Conservation (phyloP, 2,797 vertebrate species). For the Sebastes kiyomatsui region DNA sequence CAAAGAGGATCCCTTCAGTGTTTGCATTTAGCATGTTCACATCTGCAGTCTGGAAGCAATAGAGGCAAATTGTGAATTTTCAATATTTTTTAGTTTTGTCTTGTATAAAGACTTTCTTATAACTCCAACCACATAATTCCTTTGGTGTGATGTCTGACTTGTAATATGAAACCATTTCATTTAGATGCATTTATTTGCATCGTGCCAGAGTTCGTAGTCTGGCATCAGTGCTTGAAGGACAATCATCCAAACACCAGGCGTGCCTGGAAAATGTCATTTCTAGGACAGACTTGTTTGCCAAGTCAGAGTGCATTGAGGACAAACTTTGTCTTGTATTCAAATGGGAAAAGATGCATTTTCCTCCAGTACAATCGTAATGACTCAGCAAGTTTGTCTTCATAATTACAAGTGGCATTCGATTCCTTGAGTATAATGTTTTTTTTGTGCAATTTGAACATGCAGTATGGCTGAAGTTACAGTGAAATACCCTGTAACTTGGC, state of each 20-base stretch:
- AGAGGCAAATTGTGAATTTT: not conserved
- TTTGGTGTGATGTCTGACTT: conserved; percentile 3
- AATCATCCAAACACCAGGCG: conserved; percentile 28
- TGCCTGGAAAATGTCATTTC: conserved; percentile 22
- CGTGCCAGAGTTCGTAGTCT: conserved; percentile 39
- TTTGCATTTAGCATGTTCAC: conserved; percentile 31
- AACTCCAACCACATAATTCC: not conserved
- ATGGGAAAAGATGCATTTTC: not conserved
- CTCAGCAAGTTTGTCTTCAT: not conserved
- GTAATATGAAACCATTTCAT: conserved; percentile 41
- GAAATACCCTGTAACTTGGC: no score
- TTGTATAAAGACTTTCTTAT: not conserved
- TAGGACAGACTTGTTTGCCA: conserved; percentile 35
- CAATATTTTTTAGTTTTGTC: not conserved
- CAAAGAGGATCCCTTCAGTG: not conserved
- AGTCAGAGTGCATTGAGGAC: conserved; percentile 53
- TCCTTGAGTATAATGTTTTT: not conserved
- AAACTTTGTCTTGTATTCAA: conserved; percentile 26
- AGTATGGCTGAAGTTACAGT: not conserved
- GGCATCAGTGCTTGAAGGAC: conserved; percentile 14
- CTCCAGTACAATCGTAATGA: not conserved
- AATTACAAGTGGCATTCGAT: not conserved
- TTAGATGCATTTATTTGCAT: conserved; percentile 26
- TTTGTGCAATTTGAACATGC: not conserved
- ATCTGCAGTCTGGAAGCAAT: not conserved